phyloP scores from a whole-genome alignment of 2,888 invertebrate species.

The Drosophila neonasuta region DNA sequence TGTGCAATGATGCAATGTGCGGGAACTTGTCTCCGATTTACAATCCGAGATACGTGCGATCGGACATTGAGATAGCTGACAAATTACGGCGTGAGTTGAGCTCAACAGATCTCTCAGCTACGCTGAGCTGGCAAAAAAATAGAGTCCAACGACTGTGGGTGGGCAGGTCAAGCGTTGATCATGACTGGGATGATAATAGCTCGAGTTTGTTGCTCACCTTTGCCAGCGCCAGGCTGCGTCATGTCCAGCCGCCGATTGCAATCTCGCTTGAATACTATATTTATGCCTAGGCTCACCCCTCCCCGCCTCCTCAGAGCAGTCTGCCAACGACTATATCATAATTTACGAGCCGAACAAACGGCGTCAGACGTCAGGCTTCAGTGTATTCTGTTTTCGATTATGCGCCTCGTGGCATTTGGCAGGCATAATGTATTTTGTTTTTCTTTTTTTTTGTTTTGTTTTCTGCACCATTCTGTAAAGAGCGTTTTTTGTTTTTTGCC shows the following conservation, averaged over 20 bases:
- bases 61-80: constrained; percentile 56
- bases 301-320: constrained; percentile 4
- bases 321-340: constrained; percentile 59
- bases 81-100: constrained; percentile 37
- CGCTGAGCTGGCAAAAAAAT: not conserved
- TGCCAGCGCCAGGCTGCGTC: constrained; percentile 15
- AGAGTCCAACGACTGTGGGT: constrained; percentile 48
- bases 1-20: constrained; percentile 51
- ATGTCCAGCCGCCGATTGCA: constrained; percentile 45
- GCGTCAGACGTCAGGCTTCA: constrained; percentile 59
- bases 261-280: constrained; percentile 68
- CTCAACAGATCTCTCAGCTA: constrained; percentile 1
- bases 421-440: constrained; percentile 18
- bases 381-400: constrained; percentile 74
- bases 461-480: not conserved
- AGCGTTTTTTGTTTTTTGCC: constrained; percentile 9
- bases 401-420: constrained; percentile 67
- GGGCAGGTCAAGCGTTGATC: constrained; percentile 59
- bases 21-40: constrained; percentile 52
- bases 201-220: constrained; percentile 58
- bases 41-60: constrained; percentile 57
- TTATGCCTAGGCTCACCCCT: constrained; percentile 42
- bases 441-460: constrained; percentile 29
- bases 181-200: constrained; percentile 19
- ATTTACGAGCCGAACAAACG: constrained; percentile 61